phyloP scores from a whole-genome alignment of 1,140 invertebrate species.

The Drosophila carrolli region DNA sequence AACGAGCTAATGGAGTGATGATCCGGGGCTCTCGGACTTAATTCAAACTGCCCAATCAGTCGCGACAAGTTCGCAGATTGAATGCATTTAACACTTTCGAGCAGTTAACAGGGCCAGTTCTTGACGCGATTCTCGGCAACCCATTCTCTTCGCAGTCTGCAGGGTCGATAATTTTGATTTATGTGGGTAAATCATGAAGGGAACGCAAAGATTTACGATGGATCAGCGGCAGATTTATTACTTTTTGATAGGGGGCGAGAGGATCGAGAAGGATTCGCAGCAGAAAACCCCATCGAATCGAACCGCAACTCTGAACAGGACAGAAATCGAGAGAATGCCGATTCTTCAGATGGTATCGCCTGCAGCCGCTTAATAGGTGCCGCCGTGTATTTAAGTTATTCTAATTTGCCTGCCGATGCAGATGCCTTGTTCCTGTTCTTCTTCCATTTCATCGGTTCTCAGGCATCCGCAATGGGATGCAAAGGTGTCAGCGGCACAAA shows the following conservation, averaged over 20 bases:
- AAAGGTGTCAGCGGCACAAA: constrained; percentile 62
- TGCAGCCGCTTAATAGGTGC: constrained; percentile 68
- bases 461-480: too few species aligned
- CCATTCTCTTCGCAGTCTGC: constrained; percentile 28
- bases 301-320: not conserved
- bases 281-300: not conserved
- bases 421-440: constrained; percentile 4
- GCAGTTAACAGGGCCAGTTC: constrained; percentile 60
- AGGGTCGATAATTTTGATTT: constrained; percentile 84
- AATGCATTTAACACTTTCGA: constrained; percentile 76
- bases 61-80: constrained; percentile 43
- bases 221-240: constrained; percentile 84
- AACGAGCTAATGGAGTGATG: constrained; percentile 39
- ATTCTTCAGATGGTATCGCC: constrained; percentile 24
- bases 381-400: constrained; percentile 78
- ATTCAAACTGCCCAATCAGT: constrained; percentile 33
- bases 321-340: constrained; percentile 29
- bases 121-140: not conserved
- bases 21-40: constrained; percentile 5
- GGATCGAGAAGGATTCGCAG: constrained; percentile 51
- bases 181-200: constrained; percentile 84
- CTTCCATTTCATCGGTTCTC: constrained; percentile 2
- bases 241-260: constrained; percentile 79
- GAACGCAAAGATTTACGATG: constrained; percentile 84
- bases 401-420: constrained; percentile 64